Conservation (phyloP, 2,113 vertebrate species). For the Scophthalmus maximus region DNA sequence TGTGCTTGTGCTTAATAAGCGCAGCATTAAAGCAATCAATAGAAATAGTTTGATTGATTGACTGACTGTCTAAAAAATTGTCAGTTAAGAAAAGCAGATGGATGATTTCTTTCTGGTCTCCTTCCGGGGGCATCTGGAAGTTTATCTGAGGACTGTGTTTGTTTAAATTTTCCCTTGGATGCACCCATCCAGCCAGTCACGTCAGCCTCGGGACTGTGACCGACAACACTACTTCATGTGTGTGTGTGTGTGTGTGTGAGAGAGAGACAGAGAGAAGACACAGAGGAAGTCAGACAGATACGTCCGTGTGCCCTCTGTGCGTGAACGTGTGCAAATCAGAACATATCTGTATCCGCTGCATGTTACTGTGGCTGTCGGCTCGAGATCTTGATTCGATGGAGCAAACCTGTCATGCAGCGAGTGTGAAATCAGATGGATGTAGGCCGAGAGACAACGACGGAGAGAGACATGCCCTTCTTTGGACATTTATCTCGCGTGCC, state of each 20-base stretch:
- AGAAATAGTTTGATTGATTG: too few relatives aligned
- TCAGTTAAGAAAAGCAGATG: neutral
- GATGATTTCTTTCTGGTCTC: neutral
- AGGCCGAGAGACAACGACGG: neutral
- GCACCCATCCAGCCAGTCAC: conserved; percentile 27
- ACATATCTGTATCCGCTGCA: conserved; percentile 40
- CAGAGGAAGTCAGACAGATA: too few relatives aligned
- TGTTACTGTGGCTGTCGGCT: conserved; percentile 31
- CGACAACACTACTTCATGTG: conserved; percentile 19
- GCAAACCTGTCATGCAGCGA: conserved; percentile 21
- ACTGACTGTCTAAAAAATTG: neutral
- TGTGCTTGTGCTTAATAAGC: neutral
- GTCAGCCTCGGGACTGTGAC: conserved; percentile 7
- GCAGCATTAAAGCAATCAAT: neutral
- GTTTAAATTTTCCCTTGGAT: conserved; percentile 30
- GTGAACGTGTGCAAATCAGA: conserved; percentile 52
- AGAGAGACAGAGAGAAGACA: too few relatives aligned
- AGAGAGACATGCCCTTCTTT: neutral
- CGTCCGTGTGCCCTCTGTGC: too few relatives aligned
- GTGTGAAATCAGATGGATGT: conserved; percentile 22
- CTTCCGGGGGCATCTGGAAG: conserved; percentile 4
- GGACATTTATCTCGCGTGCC: conserved; percentile 3
- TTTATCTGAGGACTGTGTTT: conserved; percentile 9
- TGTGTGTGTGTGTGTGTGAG: neutral
- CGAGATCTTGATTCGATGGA: conserved; percentile 21